Base-by-base conservation (phyloP, 1,140 invertebrate species). In the Grapholita molesta region DNA sequence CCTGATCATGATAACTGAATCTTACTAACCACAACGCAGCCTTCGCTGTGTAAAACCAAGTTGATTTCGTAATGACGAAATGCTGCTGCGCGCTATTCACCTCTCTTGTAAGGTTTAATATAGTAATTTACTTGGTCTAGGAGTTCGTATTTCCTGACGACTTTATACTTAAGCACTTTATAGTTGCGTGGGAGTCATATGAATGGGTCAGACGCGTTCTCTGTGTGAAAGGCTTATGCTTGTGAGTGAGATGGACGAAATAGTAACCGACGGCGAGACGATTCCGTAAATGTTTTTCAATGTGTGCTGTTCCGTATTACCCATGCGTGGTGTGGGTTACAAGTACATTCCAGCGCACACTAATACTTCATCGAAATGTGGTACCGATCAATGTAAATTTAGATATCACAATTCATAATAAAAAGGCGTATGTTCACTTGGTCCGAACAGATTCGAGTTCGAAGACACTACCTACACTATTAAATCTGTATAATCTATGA, bases 341-440 rank as follows among this genome's bases (percentile, higher is more conserved):
- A n/a, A n/a, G n/a, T n/a, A n/a, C 55, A 61, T 61, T 61, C 55
- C 55, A 32, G 30, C 23, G 15, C 55, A 61, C 55, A 28, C 55
- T 6, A 15, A 61, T 28, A 32, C 25, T 30, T 30, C 55, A 30
- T 7, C 55, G n/a, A 61, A 61, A 28, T 28, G 55, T 61, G 55
- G 15, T 30, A 61, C 55, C 55, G 55, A 61, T 61, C 55, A 28
- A 61, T 48, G 18, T 48, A 48, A 8, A 48, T 48, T 48, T 48
- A 48, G 42, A 48, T 18, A 48, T 48, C 21, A 48, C 18, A 48
- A 48, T 21, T 48, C 42, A 9, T 5, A 38, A 38, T 38, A 48
- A 48, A 48, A 48, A 48, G 4, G 15, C 38, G 42, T 8, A 48
- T 38, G 42, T 48, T 48, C 5, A 48, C 18, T 48, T 6, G 4